Base-by-base conservation (phyloP, 2,797 vertebrate genomes). In the Sebastes itinus region DNA sequence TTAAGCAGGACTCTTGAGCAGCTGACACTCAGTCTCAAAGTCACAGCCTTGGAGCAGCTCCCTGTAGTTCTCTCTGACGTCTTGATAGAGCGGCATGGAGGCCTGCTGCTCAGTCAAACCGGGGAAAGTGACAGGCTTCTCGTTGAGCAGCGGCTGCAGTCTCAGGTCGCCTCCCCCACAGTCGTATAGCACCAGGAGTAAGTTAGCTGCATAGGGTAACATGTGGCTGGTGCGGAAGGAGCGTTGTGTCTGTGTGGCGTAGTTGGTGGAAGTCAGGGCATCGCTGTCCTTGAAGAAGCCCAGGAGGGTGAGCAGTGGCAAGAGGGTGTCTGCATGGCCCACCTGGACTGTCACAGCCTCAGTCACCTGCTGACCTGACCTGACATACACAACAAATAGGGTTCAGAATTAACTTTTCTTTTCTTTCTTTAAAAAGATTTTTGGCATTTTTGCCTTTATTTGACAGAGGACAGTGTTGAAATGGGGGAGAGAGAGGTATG, bases 241-340 rank as follows among this genome's bases (percentile, higher is more conserved):
- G 2, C 97, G 96, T 2, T 88, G 62, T 0, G 1, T 18, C n/a
- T 98, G 97, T 3, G 72, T 74, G 58, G 88, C 69, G 1, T 94
- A 99, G 89, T 97, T 98, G 72, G 82, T 86, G 1, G 99, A 97
- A 2, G 71, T 96, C 59, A 99, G 95, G 22, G 90, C 84, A 1
- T 94, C 80, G 0, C 76, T 87, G 66, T 98, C 97, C 76, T 97
- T 98, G 90, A 98, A 99, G 91, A 98, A 97, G 64, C 97, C 97
- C 95, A 99, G 95, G 5, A 99, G 96, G 28, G 97, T 96, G 3
- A 99, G 94, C 42, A 99, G 95, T 0, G 99, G 99, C 70, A 98
- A 94, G 38, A 99, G 95, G 0, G 99, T 99, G 91, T 99, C 98
- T 13, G 97, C 99, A 0, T 99, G 99, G 13, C 99, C 99, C 2